Base-by-base conservation (phyloP, 2,113 vertebrate genomes). In the Calidris pygmaea region DNA sequence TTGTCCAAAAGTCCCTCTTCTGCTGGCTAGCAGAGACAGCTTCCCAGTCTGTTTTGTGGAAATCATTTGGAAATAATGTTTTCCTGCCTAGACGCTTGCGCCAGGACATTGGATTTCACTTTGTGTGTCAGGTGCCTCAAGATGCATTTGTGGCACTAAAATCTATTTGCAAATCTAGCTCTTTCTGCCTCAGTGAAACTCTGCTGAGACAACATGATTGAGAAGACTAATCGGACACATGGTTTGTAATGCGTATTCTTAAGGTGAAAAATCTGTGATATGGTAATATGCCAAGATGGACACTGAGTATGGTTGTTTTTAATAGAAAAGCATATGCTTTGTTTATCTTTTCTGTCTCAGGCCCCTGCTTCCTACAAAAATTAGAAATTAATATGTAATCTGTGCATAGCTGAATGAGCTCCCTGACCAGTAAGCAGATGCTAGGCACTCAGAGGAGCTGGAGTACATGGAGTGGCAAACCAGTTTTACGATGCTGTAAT, bases 1-100 rank as follows among this genome's bases (percentile, higher is more conserved):
- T 35, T 37, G 22, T 58, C 17, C 75, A 47, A n/a, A 68, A 18
- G 14, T 63, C 22, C 58, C 35, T 14, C 3, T 48, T 45, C 39
- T 71, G 30, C 48, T 48, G 65, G 26, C 24, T 13, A 85, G 67
- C 45, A 87, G 58, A 55, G 27, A 23, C 39, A 26, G 34, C 32
- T 67, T 89, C 63, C 62, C 79, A 30, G 48, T 19, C 10, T 15
- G 19, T 41, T 85, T 12, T 43, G 20, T 43, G 80, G 43, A 39
- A 43, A 18, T 32, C 0, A 0, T 65, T 41, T 41, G 39, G 39
- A 41, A 41, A 29, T 4, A 53, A 15, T 0, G 1, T 66, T 55
- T 71, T 74, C 24, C 58, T 83, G 72, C 32, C 35, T 39, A 41
- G 16, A 30, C 2, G 2, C 18, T 86, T 82, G 45, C 0, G 1